Evolutionary conservation across 2,113 vertebrate species (phyloP).

Genomic region (Osmerus mordax): DNA sequence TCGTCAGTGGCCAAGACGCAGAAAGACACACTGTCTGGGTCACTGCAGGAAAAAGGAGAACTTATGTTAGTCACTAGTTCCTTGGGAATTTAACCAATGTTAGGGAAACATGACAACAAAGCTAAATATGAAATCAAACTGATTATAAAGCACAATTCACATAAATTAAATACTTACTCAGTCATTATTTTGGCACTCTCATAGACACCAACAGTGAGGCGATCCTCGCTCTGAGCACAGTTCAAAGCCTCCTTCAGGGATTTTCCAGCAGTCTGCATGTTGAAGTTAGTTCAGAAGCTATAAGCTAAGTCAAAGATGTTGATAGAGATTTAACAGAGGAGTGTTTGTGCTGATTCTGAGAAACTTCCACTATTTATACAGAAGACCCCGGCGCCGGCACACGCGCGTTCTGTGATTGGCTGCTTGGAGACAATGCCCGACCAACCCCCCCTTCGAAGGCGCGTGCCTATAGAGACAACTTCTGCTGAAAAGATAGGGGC

Average conservation of each 20-base stretch:
- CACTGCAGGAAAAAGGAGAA: slow-evolving; percentile 50
- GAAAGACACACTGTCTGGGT: slow-evolving; percentile 73
- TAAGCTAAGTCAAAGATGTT: not conserved
- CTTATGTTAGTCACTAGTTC: slow-evolving; percentile 9
- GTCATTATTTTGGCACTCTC: slow-evolving; percentile 95
- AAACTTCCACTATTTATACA: slow-evolving; percentile 57
- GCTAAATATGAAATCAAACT: not conserved
- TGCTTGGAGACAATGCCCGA: slow-evolving; percentile 47
- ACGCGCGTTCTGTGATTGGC: slow-evolving; percentile 66
- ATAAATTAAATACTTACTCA: slow-evolving; percentile 77
- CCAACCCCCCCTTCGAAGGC: slow-evolving; percentile 43
- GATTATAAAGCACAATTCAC: not conserved
- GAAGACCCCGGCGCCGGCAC: slow-evolving; percentile 45
- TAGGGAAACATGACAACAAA: not conserved
- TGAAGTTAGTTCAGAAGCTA: slow-evolving; percentile 27
- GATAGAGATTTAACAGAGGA: slow-evolving; percentile 14
- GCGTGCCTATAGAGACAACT: slow-evolving; percentile 67
- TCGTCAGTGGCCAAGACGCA: slow-evolving; percentile 71
- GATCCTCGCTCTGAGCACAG: slow-evolving; percentile 80
- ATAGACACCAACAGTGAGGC: slow-evolving; percentile 89
- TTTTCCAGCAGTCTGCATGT: slow-evolving; percentile 81
- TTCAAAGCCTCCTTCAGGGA: slow-evolving; percentile 81
- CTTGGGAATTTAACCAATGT: not conserved
- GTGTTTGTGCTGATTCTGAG: slow-evolving; percentile 31
- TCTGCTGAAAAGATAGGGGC: slow-evolving; percentile 39